Evolutionary conservation across 2,797 vertebrate species (phyloP).

Genomic region (Percopsis omiscomaycus): DNA sequence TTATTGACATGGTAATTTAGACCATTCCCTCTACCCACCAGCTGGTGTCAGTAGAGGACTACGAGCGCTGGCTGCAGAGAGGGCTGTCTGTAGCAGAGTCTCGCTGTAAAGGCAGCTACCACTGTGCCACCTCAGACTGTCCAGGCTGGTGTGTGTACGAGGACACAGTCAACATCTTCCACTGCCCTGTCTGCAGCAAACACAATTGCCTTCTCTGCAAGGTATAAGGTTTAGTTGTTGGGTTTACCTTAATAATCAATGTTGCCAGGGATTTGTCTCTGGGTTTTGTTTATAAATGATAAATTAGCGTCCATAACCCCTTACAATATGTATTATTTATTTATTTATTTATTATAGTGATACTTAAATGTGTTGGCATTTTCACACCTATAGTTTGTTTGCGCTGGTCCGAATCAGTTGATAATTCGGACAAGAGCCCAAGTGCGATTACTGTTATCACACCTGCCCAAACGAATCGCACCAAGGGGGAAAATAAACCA

Average conservation of each 20-base stretch:
- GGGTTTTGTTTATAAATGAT: too few relatives aligned
- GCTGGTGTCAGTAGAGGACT: conserved; percentile 83
- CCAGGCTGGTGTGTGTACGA: conserved; percentile 87
- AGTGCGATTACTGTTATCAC: too few relatives aligned
- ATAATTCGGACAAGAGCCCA: too few relatives aligned
- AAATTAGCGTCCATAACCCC: too few relatives aligned
- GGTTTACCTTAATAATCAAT: background rate
- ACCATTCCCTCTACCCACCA: conserved; percentile 41
- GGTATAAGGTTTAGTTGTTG: conserved; percentile 56
- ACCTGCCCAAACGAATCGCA: too few relatives aligned
- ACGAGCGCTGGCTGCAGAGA: conserved; percentile 84
- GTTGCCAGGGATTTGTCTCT: background rate
- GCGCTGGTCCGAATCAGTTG: too few relatives aligned
- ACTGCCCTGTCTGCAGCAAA: conserved; percentile 83
- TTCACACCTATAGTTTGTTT: too few relatives aligned
- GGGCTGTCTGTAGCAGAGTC: conserved; percentile 85
- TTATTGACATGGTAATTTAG: too few relatives aligned
- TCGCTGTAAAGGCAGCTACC: conserved; percentile 86
- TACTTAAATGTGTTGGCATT: too few relatives aligned
- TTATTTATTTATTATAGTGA: too few relatives aligned
- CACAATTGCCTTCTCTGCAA: conserved; percentile 89
- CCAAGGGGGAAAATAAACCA: too few relatives aligned
- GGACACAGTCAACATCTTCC: conserved; percentile 83
- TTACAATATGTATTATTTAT: too few relatives aligned
- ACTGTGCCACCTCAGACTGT: conserved; percentile 84